Base-by-base conservation (phyloP, 1,140 invertebrate species). In the Nilaparvata lugens region DNA sequence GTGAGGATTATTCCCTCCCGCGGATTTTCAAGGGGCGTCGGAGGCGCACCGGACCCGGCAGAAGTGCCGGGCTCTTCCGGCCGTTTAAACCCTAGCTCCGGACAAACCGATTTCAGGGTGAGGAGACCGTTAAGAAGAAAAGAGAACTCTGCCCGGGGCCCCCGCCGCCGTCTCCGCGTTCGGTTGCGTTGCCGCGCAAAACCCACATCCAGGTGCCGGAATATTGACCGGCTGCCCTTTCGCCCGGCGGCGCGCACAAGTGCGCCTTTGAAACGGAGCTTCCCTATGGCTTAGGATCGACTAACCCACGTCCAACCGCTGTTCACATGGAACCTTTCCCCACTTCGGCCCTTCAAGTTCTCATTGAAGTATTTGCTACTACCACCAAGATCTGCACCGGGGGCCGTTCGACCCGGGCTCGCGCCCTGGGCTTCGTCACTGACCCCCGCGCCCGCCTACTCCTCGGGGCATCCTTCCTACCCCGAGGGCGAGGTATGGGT, bases 311-410 rank as follows among this genome's bases (percentile, higher is more conserved):
- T 85, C 78, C 87, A 89, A 92, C 80, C 77, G 84, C 87, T 88
- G 88, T 91, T 90, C 82, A 88, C 86, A 85, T 82, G 87, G 85
- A 91, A 88, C 87, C 86, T 85, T 89, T 81, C 77, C 77, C 79
- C 78, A 78, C 86, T 79, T 90, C 86, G 85, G 85, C 85, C 84
- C 83, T 87, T 83, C 83, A 87, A 82, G 85, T 78, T 75, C 76
- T 78, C 78, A 71, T 75, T 79, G 72, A 75, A 78, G 75, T 81
- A 80, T 78, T 81, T 82, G 77, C 78, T 80, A 81, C 81, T 83
- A 82, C 80, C 78, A 85, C 82, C 87, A 89, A 88, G 84, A 89
- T 90, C 86, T 89, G 83, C 84, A 83, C 85, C 81, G 76, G 81
- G 77, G 81, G 83, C 79, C 78, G 85, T 83, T 90, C 85, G 82